A percentile compares a stretch with the other conserved stretches of the same genome.
These are phyloP conservation scores for Pluvialis apricaria DNA, from an alignment of 2,113 vertebrate species.

Conservation along the genomic window DNA sequence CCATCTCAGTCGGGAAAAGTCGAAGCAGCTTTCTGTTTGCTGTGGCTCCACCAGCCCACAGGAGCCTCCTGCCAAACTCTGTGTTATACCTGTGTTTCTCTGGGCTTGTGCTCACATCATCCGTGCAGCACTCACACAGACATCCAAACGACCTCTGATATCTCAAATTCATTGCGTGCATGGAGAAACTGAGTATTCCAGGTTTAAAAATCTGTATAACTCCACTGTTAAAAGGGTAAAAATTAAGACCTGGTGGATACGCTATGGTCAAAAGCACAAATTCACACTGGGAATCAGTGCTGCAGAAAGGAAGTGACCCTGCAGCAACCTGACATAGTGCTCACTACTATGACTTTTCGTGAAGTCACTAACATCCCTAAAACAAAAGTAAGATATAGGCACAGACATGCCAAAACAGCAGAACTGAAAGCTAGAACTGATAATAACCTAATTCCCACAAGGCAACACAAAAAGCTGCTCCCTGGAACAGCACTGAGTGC, in stretches of 20 bases:
- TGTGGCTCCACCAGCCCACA: not conserved
- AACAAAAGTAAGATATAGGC: not conserved
- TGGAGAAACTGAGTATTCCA: not conserved
- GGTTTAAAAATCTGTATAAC: not conserved
- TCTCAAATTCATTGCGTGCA: not conserved
- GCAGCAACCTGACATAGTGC: not conserved
- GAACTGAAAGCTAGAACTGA: not conserved
- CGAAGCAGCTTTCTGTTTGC: not conserved
- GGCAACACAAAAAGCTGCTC: not conserved
- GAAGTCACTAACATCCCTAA: not conserved
- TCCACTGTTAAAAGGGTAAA: not conserved
- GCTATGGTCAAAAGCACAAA: not conserved
- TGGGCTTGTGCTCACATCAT: not conserved
- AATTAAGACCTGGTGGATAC: not conserved
- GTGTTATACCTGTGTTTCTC: not conserved
- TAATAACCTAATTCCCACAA: not conserved
- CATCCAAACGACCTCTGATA: not conserved
- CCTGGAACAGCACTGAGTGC: rapidly evolving
- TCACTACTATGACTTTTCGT: not conserved
- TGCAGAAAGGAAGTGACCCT: not conserved
- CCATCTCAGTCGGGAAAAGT: not conserved
- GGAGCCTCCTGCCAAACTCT: not conserved
- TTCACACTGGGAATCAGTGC: not conserved
- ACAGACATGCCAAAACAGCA: not conserved
- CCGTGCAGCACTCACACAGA: not conserved